Conservation (phyloP, 2,888 invertebrate species). For the Balanococcus diminutus region DNA sequence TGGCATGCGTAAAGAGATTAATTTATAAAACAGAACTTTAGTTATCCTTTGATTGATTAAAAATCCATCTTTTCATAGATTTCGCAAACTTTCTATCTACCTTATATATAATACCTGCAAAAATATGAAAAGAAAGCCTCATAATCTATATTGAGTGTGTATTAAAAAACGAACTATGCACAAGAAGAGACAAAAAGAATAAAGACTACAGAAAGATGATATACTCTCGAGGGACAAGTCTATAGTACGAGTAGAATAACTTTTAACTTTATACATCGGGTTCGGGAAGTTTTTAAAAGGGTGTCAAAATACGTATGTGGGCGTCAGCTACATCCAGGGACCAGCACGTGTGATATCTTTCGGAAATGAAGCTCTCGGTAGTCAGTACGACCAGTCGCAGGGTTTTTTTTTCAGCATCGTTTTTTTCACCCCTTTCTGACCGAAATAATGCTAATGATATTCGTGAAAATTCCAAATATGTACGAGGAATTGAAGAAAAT, state of each 20-base stretch:
- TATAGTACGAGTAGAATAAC: constrained; percentile 3
- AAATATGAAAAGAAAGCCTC: not conserved
- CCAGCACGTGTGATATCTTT: constrained; percentile 20
- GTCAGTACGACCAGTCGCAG: not conserved
- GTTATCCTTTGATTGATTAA: not conserved
- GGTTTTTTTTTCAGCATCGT: not conserved
- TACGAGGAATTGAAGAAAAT: not conserved
- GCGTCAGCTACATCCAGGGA: constrained; percentile 38
- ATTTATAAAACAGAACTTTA: not conserved
- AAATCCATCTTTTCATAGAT: not conserved
- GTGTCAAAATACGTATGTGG: constrained; percentile 11
- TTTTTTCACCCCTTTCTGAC: not conserved
- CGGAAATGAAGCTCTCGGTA: not conserved
- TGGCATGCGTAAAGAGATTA: too few species aligned
- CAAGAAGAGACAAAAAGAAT: not conserved
- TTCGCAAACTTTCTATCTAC: not conserved
- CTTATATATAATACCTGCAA: not conserved
- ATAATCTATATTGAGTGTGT: not conserved
- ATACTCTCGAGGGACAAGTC: constrained; percentile 22
- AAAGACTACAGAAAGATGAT: not conserved
- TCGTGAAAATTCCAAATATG: too few species aligned
- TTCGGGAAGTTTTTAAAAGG: constrained; percentile 24
- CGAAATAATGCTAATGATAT: not conserved
- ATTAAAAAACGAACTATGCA: not conserved
- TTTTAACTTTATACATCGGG: constrained; percentile 2